Evolutionary conservation across 2,797 vertebrate species (phyloP), one percentile per base, ranked within the genome.

Genomic region (Petrocephalus sullivani): DNA sequence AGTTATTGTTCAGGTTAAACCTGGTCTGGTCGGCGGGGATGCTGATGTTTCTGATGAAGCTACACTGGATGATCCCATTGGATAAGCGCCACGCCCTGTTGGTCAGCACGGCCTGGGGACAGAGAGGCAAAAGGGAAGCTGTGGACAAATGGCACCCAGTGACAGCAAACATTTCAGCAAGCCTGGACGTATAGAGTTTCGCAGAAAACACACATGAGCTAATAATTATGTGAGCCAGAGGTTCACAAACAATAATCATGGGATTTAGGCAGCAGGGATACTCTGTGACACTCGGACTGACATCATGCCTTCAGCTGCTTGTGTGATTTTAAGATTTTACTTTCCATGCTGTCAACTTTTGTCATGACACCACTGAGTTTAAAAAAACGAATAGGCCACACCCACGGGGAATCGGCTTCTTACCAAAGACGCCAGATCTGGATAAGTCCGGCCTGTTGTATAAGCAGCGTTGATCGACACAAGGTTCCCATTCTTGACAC

Each of bases 11-110:
- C 89, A 97, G 92, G 89, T 95, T 91, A 91, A 94, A 96, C 84
- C 96, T 96, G 23, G 88, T 86, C 88, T 93, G 89, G 19, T 90
- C 90, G 85, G 88, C 90, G 89, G 93, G 91, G 87, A 96, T 91
- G 88, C 0, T 87, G 88, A 95, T 91, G 84, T 89, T 91, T 87
- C 96, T 94, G 88, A 93, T 93, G 88, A 97, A 97, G 61, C 93
- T 95, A 89, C 97, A 97, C 0, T 97, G 96, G 87, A 97, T 93
- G 5, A 93, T 0, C 6, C 95, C 96, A 56, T 96, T 95, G 0
- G n/a, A 92, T 90, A 96, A 53, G 54, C 96, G 94, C 97, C 97
- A 97, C 0, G 94, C 94, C 86, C 92, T 88, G 2, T 93, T 93
- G 86, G 95, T 92, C 57, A 97, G 94, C 56, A 14, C 6, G 85